A percentile compares a stretch with the other conserved stretches of the same genome.
phyloP scores from a whole-genome alignment of 64 coral and sea anemone genomes.

The Dendrophyllia cribrosa region DNA sequence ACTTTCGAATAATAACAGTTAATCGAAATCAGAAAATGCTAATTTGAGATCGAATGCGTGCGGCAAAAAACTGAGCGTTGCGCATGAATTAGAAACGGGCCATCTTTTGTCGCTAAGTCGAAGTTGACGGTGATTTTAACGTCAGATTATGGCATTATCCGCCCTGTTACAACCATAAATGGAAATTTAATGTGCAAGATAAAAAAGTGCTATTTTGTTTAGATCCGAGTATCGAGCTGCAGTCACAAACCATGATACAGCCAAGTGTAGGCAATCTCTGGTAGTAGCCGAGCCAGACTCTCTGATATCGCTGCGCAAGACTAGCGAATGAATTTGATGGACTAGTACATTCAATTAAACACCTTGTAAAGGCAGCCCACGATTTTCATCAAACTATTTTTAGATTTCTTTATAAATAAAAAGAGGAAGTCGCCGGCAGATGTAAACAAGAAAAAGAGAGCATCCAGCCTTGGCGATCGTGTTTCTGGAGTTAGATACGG shows the following conservation, averaged over 20 bases:
- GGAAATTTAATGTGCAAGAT: background rate
- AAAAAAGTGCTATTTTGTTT: background rate
- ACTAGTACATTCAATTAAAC: background rate
- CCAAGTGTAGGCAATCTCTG: background rate
- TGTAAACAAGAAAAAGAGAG: slow-evolving; percentile 34
- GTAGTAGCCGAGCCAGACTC: background rate
- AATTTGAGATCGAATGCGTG: background rate
- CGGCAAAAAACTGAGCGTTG: background rate
- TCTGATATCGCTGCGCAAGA: background rate
- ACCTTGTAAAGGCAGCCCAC: background rate
- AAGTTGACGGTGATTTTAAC: background rate
- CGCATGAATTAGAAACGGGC: background rate
- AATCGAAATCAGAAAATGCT: background rate
- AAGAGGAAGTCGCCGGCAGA: slow-evolving; percentile 12
- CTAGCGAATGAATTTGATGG: background rate
- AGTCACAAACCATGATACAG: background rate
- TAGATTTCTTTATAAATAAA: background rate
- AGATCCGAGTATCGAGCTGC: background rate
- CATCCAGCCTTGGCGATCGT: background rate
- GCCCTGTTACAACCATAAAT: background rate
- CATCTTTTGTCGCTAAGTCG: background rate
- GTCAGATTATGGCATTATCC: background rate
- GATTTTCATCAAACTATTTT: background rate
- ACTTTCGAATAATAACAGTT: too few species aligned
- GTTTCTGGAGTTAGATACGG: background rate